These are phyloP conservation scores for Drosophila murphyi DNA, from an alignment of 1,140 invertebrate species.

Conservation along the genomic window DNA sequence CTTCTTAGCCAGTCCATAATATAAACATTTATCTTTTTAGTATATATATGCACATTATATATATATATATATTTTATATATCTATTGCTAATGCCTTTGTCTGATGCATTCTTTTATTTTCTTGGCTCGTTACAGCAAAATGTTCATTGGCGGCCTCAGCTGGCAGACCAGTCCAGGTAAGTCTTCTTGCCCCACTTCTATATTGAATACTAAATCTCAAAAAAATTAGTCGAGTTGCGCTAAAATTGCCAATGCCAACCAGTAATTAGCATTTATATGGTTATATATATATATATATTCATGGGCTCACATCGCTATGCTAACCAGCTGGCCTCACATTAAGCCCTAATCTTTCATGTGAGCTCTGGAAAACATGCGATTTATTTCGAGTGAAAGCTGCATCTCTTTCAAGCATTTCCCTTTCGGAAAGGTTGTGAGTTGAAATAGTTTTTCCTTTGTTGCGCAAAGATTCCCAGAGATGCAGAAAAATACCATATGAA, in stretches of 20 bases:
- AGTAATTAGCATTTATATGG: conserved; percentile 52
- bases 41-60: neutral
- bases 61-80: conserved; percentile 4
- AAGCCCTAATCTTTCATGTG: neutral
- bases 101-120: conserved; percentile 84
- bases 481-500: too few species aligned
- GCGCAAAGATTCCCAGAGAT: too few species aligned
- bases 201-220: neutral
- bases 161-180: conserved; percentile 99
- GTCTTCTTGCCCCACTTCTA: conserved; percentile 69
- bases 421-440: neutral
- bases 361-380: neutral
- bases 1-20: conserved; percentile 6
- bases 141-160: conserved; percentile 99
- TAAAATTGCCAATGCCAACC: conserved; percentile 38
- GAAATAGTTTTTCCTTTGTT: neutral
- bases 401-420: neutral
- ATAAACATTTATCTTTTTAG: conserved; percentile 30
- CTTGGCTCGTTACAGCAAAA: conserved; percentile 94
- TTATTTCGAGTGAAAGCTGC: neutral
- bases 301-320: conserved; percentile 34
- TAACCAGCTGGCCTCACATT: conserved; percentile 38
- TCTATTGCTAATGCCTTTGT: conserved; percentile 50
- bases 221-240: conserved; percentile 58
- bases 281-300: conserved; percentile 16